phyloP scores from a whole-genome alignment of 2,888 invertebrate species.

The Girardia tigrina region DNA sequence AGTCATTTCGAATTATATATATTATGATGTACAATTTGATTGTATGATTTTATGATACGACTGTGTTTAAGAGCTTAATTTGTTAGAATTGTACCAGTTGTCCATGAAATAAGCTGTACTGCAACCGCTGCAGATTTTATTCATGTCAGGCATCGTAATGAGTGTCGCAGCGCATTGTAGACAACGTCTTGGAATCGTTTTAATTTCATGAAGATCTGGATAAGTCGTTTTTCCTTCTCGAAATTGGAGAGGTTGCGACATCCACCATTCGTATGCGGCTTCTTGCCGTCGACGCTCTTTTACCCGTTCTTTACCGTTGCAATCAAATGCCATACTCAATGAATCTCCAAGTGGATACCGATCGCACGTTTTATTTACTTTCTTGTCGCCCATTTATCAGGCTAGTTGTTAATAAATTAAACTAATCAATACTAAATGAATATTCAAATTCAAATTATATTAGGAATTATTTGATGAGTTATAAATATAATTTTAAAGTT shows the following conservation, averaged over 20 bases:
- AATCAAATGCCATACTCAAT: neutral
- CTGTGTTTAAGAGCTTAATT: no score
- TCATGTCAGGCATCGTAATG: neutral
- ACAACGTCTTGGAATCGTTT: neutral
- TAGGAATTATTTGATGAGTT: no score
- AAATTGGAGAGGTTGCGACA: neutral
- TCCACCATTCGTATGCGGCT: neutral
- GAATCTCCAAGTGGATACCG: neutral
- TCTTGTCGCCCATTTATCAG: neutral
- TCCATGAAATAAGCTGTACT: conserved; percentile 7
- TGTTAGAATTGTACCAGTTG: conserved; percentile 4
- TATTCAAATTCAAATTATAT: no score
- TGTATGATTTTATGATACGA: no score
- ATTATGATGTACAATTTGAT: no score
- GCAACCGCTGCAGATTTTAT: neutral
- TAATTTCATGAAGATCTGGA: neutral
- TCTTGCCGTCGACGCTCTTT: neutral
- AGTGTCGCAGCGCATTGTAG: neutral
- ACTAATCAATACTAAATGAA: no score
- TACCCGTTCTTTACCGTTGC: neutral
- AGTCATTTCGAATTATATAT: no score
- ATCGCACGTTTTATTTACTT: neutral
- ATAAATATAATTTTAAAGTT: no score
- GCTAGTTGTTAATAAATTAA: no score
- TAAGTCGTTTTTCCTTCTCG: conserved; percentile 3